Evolutionary conservation across 2,888 invertebrate species (phyloP), one percentile per base, ranked within the genome.

Genomic region (Melieria crassipennis): DNA sequence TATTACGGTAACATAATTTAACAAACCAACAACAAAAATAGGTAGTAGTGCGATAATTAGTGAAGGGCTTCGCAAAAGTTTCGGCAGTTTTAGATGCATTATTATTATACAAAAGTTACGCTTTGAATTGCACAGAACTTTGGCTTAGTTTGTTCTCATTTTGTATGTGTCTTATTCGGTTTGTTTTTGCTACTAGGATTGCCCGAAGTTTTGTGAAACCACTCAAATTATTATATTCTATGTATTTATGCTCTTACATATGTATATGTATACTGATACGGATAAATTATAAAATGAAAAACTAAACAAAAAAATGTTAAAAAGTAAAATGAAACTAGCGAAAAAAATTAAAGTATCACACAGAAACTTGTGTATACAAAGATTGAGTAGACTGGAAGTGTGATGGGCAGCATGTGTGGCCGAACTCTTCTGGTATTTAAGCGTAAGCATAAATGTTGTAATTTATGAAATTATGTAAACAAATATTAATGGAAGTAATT

Each of bases 381-480:
- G 58, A 58, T 42, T 46, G 7, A n/a, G 60, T 30, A 30, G 30
- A 30, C 30, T 30, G 30, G 30, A 30, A 30, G 30, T 30, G 30
- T 30, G 30, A 30, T 30, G 30, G 30, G 3, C 30, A 30, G 30
- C 30, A 30, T 30, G 30, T 30, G 30, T 30, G 30, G 30, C 30
- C 30, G 30, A 30, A 30, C 30, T 30, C 30, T 30, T 60, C 58
- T 63, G 65, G 58, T 61, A 68, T 60, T n/a, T 57, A 56, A 66
- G 62, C 64, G 45, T 66, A 71, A 57, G 62, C 16, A 13, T 71
- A 47, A 64, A 71, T 67, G 64, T 65, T 68, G 55, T 65, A 68
- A 71, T 60, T 64, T 68, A 63, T 71, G 64, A 55, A 68, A 55
- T 64, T 57, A 63, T 71, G 64, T 64, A 64, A 67, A 71, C 11